Base-by-base conservation (phyloP, 1,140 invertebrate genomes). In the Leptinotarsa defecta region DNA sequence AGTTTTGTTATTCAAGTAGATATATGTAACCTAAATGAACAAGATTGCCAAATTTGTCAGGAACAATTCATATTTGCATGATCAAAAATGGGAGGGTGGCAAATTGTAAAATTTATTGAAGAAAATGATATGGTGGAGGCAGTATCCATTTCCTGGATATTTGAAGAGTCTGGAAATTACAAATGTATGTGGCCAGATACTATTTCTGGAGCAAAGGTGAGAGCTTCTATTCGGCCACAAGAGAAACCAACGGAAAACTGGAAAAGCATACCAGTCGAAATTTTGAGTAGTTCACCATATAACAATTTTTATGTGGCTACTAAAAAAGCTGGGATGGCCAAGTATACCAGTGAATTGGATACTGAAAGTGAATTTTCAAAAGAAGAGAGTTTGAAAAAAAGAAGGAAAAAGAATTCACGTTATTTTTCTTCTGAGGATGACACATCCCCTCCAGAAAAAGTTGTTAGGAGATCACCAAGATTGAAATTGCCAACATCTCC, bases 251-350 rank as follows among this genome's bases (percentile, higher is more conserved):
- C 52, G 0, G 4, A 57, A 57, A 57, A 57, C 13, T 57, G 52
- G 52, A 19, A n/a, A 57, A 57, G 3, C 52, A 17, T 57, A 57
- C 52, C 52, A 57, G 17, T 57, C 52, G 52, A 57, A 57, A 57
- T 57, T 43, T 57, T 57, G 52, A 57, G 52, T 57, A 57, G n/a
- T 57, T 57, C 52, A 57, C 52, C 52, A 57, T 57, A 57, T 57
- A 17, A 57, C 52, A 57, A 57, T 57, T 57, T 57, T 57, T 13
- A 57, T 57, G 17, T 57, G 17, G 52, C 52, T 5, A 57, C 17
- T 19, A 4, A 57, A 57, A 57, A n/a, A 57, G 52, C 2, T 22
- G 22, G 52, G 13, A 57, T 57, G 52, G 52, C 52, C 17, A 57
- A 57, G 15, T 57, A 57, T 57, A n/a, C 52, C 52, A 57, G 52